phyloP scores from a whole-genome alignment of 2,888 invertebrate species.

The Ditula angustiorana region DNA sequence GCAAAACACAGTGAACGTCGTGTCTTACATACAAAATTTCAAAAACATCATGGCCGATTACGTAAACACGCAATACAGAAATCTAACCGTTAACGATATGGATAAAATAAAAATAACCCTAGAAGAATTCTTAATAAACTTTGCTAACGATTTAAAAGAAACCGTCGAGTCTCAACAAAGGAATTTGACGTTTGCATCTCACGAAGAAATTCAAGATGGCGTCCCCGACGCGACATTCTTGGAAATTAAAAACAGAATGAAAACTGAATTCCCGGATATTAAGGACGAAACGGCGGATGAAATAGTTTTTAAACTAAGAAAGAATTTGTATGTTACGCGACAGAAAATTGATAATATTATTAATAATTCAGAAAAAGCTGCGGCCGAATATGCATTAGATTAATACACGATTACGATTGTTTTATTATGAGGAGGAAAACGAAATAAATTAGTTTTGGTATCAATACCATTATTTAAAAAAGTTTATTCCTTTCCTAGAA shows the following conservation, averaged over 20 bases:
- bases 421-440: too few species aligned
- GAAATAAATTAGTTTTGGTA: too few species aligned
- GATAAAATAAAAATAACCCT: slow-evolving; percentile 46
- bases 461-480: too few species aligned
- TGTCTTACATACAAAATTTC: slow-evolving; percentile 48
- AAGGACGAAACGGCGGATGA: slow-evolving; percentile 45
- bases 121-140: slow-evolving; percentile 52
- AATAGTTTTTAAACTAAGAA: slow-evolving; percentile 49
- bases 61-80: slow-evolving; percentile 45
- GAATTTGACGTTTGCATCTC: slow-evolving; percentile 23
- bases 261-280: slow-evolving; percentile 46
- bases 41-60: slow-evolving; percentile 49
- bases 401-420: too few species aligned
- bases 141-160: slow-evolving; percentile 51
- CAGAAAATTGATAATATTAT: slow-evolving; percentile 49
- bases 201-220: slow-evolving; percentile 37
- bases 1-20: slow-evolving; percentile 24
- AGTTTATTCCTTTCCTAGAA: too few species aligned
- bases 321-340: slow-evolving; percentile 47
- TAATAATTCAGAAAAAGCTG: slow-evolving; percentile 41
- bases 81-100: slow-evolving; percentile 42
- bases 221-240: slow-evolving; percentile 45
- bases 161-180: slow-evolving; percentile 42
- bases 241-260: slow-evolving; percentile 47
- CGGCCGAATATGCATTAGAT: slow-evolving; percentile 32